Base-by-base conservation (phyloP, 2,888 invertebrate genomes). In the Melanchra persicariae region DNA sequence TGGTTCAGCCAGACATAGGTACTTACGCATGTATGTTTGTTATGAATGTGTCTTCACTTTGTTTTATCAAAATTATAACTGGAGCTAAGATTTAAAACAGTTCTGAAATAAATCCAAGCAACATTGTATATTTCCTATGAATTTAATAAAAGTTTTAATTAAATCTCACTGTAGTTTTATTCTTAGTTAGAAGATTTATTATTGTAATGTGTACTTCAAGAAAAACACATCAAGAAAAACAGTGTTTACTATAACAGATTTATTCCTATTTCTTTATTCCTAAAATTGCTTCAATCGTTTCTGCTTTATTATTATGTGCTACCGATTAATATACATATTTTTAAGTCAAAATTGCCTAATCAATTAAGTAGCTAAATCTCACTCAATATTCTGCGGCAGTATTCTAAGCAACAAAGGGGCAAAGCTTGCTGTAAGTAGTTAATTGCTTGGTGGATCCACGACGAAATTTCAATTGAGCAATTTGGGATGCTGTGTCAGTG, bases 21-120 rank as follows among this genome's bases (percentile, higher is more conserved):
- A 54, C 26, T 9, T 54, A 2, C 4, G 5, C 5, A 19, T 19
- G 10, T 26, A 8, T 52, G n/a, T 52, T 52, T 52, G 26, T 4
- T 26, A 52, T 26, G 19, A 19, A 26, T 17, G 26, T 9, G 17
- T 17, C 17, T 30, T 22, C 22, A 51, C 12, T 24, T 68, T 43
- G 5, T n/a, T 43, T 69, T 54, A 15, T 5, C 17, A 43, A 24
- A 24, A 2, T 9, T 34, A 17, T 34, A 45, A 15, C 26, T 45
- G 70, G 43, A 55, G 70, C 71, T 45, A 70, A 71, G 26, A 45
- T 37, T 15, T 37, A 19, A 19, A 26, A 37, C 8, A 15, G 22
- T 37, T 45, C 22, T 19, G 10, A 37, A 57, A 37, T 15, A 19
- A 52, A 30, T 30, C 24, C 3, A n/a, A 62, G 22, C 22, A 17